Base-by-base conservation (phyloP, 2,797 vertebrate species). In the Amniataba percoides region DNA sequence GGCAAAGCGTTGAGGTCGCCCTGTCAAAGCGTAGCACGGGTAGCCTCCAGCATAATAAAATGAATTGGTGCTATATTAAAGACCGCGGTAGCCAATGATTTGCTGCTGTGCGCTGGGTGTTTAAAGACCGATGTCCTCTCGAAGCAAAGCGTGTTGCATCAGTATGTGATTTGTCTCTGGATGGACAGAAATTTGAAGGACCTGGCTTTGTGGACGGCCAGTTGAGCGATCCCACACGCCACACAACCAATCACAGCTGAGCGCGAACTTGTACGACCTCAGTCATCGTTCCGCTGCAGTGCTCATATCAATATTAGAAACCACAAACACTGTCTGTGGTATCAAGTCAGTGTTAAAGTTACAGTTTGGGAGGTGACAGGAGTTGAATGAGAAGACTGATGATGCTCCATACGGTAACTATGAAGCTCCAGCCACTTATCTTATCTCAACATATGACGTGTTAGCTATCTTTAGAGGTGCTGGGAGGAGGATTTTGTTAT, bases 11-110 rank as follows among this genome's bases (percentile, higher is more conserved):
- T 85, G 78, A 90, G 86, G 66, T 77, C 72, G 59, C 56, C 55
- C 70, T 56, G 86, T 83, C 78, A 78, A 42, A 80, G 85, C 2
- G 19, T 0, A 58, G 75, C 39, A 16, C 6, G 14, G 43, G 70
- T 48, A 59, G 82, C 89, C 85, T 78, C 39, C 43, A 85, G 89
- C 89, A 73, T 81, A 78, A 81, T 69, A 0, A 80, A 81, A 86
- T 70, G 46, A 85, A 88, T 43, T 61, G 79, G 68, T 61, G 18
- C 40, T 1, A 42, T 63, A 79, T 80, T 74, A 78, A 77, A 82
- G 66, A 81, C 11, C 9, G 77, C 63, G 69, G 71, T 25, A 60
- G 52, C 36, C 68, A 39, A 21, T 79, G 61, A 87, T 86, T 80
- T 79, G 63, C 64, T 39, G 63, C 73, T 10, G 65, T 36, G 64